Percentiles rank a stretch among this genome's conserved stretches.
phyloP scores from a whole-genome alignment of 2,888 invertebrate species.

The Tinea semifulvella region DNA sequence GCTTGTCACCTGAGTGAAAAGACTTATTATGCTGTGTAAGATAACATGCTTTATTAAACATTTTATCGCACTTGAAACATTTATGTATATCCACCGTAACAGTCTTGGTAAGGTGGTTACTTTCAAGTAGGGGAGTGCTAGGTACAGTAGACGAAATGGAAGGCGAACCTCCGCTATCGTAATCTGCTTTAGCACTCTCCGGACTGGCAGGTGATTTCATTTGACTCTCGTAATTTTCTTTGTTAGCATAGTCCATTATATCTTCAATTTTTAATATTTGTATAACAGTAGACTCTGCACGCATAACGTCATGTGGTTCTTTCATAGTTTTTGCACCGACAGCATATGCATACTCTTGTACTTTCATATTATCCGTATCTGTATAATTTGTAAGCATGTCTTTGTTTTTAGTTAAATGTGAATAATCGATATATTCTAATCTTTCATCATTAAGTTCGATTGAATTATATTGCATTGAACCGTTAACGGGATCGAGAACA shows the following conservation, averaged over 20 bases:
- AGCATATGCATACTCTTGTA: constrained; percentile 34
- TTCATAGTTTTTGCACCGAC: constrained; percentile 54
- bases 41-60: constrained; percentile 87
- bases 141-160: constrained; percentile 42
- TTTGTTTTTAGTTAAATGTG: constrained; percentile 44
- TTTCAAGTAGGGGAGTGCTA: constrained; percentile 51
- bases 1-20: constrained; percentile 87
- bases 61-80: constrained; percentile 84
- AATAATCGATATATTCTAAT: constrained; percentile 45
- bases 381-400: constrained; percentile 29
- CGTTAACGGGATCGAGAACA: constrained; percentile 50
- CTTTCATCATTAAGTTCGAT: constrained; percentile 39
- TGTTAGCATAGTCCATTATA: constrained; percentile 61
- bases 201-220: constrained; percentile 62
- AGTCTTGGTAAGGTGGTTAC: constrained; percentile 46
- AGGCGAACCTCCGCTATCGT: constrained; percentile 42
- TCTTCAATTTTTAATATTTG: constrained; percentile 57
- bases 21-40: constrained; percentile 91
- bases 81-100: constrained; percentile 58
- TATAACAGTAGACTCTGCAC: constrained; percentile 40
- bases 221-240: constrained; percentile 56
- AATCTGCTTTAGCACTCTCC: constrained; percentile 51
- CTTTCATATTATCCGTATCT: constrained; percentile 31
- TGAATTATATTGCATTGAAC: constrained; percentile 43
- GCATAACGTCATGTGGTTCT: constrained; percentile 30